These are phyloP conservation scores for Chionomys nivalis DNA, from an alignment of 2,113 vertebrate species.

Conservation along the genomic window DNA sequence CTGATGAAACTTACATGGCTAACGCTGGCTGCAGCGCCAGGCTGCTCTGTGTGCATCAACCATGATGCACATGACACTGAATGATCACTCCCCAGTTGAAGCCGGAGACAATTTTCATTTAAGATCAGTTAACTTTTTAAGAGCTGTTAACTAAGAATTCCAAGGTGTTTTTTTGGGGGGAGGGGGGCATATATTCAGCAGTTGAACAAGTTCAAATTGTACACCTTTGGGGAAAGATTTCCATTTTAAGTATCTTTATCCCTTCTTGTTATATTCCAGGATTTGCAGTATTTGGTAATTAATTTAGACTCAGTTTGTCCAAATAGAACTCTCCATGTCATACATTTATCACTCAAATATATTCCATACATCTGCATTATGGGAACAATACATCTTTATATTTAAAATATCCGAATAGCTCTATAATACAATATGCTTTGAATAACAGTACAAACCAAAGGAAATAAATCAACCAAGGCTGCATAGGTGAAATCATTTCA, in stretches of 20 bases:
- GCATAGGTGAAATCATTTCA: conserved; percentile 94
- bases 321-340: conserved; percentile 92
- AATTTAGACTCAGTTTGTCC: conserved; percentile 91
- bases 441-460: conserved; percentile 91
- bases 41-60: conserved; percentile 86
- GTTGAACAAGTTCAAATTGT: conserved; percentile 92
- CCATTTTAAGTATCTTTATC: conserved; percentile 85
- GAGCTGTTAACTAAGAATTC: conserved; percentile 88
- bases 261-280: conserved; percentile 84
- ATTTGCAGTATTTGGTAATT: conserved; percentile 88
- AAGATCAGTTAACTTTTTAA: conserved; percentile 90
- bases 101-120: conserved; percentile 81
- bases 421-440: conserved; percentile 96
- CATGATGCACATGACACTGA: conserved; percentile 86
- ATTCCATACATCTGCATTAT: conserved; percentile 89
- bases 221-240: conserved; percentile 90
- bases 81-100: conserved; percentile 86
- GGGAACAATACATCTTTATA: conserved; percentile 93
- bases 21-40: conserved; percentile 78
- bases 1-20: conserved; percentile 81
- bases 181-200: conserved; percentile 84
- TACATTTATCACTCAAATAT: conserved; percentile 93
- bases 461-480: conserved; percentile 92
- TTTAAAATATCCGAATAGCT: conserved; percentile 94
- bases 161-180: conserved; percentile 64